Conservation (phyloP, 2,797 vertebrate species). For the Periophthalmus magnuspinnatus region DNA sequence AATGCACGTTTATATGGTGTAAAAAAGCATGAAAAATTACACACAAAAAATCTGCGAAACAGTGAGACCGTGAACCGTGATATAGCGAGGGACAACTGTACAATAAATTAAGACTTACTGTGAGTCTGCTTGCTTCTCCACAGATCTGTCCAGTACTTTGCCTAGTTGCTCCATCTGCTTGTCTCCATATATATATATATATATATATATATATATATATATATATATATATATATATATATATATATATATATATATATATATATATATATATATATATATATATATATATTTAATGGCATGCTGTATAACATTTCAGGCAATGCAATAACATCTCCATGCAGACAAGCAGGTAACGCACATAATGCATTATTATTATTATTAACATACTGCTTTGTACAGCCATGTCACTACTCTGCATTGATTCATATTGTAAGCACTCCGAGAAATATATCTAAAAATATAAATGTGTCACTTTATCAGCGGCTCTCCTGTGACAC, state of each 20-base stretch:
- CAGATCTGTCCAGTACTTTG: background rate
- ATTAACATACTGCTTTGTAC: no score
- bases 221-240: background rate
- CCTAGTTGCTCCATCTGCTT: background rate
- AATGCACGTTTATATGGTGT: no score
- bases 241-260: background rate
- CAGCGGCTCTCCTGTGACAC: conserved; percentile 55
- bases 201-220: background rate
- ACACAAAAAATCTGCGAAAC: no score
- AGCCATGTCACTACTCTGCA: no score
- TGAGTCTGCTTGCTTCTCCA: background rate
- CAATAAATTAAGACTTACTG: no score
- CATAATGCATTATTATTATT: no score
- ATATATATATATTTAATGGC: background rate
- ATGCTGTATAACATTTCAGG: background rate
- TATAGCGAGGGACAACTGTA: no score
- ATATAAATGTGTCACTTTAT: conserved; percentile 61
- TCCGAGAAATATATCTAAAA: background rate
- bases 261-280: background rate
- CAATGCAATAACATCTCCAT: background rate
- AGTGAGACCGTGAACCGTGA: no score
- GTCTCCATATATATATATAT: background rate
- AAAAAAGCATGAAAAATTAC: no score
- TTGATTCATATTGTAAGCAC: no score
- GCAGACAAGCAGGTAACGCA: background rate